Base-by-base conservation (phyloP, 2,888 invertebrate species). In the Dryadula phaetusa region DNA sequence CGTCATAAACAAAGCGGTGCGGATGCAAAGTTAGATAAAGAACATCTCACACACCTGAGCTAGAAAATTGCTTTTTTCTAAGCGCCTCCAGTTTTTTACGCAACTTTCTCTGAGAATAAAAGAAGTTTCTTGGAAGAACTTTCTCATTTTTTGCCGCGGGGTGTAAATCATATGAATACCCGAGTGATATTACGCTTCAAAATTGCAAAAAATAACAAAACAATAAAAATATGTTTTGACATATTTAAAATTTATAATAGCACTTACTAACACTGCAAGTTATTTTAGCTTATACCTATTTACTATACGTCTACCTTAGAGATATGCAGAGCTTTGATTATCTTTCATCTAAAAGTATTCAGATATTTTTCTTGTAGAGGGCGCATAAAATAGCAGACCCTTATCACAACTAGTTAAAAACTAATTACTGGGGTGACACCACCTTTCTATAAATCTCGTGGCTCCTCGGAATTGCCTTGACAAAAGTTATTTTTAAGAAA, bases 401-500 rank as follows among this genome's bases (percentile, higher is more conserved):
- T 92, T 92, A 92, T 92, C 92, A 91, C 87, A 92, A 92, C 92
- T 92, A 92, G 92, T 92, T 92, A 92, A 92, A 92, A 92, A 92
- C 92, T 92, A 92, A 92, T 92, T 92, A 92, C 92, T 77, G 86
- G 88, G 90, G 92, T 90, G 92, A 92, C 92, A 91, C 92, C 90
- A 90, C 92, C 90, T 90, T 90, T 85, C 86, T 87, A 92, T 92
- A 92, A 92, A 92, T 92, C 88, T 82, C 76, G 83, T 76, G 77
- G 81, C 90, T 90, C 90, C 85, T 79, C 87, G 87, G 90, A 91
- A 92, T 92, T 91, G 90, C 91, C 87, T 89, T 88, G 86, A 89
- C 91, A 90, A 92, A 92, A 92, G 92, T 92, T 92, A 92, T 92
- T 92, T 92, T 92, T 89, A 92, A 92, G 92, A 92, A 92, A 91